Conservation (phyloP, 2,888 invertebrate species). For the Aleiodes testaceus region DNA sequence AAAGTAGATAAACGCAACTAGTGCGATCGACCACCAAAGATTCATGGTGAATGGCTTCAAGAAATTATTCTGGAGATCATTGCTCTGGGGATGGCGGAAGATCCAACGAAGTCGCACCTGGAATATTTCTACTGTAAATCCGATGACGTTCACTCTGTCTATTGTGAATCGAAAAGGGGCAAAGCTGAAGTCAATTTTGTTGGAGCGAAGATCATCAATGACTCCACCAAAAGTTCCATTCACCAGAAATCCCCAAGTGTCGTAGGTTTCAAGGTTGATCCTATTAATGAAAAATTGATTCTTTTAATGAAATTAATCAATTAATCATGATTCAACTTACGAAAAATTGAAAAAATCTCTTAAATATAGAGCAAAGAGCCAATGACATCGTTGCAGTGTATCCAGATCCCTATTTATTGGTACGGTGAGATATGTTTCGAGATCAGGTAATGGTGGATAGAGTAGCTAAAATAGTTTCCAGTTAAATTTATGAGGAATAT, state of each 20-base stretch:
- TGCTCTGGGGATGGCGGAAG: slow-evolving; percentile 80
- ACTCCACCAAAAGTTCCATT: slow-evolving; percentile 63
- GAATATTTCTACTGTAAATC: slow-evolving; percentile 78
- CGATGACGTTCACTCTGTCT: slow-evolving; percentile 76
- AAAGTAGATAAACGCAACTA: slow-evolving; percentile 59
- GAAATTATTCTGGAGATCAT: slow-evolving; percentile 78
- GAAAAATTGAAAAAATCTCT: slow-evolving; percentile 50
- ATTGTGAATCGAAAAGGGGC: slow-evolving; percentile 78
- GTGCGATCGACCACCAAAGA: slow-evolving; percentile 76
- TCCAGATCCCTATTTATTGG: slow-evolving; percentile 51
- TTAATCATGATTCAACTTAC: slow-evolving; percentile 41
- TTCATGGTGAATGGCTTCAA: slow-evolving; percentile 76
- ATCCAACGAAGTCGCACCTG: slow-evolving; percentile 79
- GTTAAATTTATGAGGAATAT: too few species aligned
- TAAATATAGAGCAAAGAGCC: slow-evolving; percentile 45
- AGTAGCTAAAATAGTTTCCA: slow-evolving; percentile 39
- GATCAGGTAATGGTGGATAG: slow-evolving; percentile 46
- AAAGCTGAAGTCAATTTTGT: slow-evolving; percentile 78
- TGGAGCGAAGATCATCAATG: slow-evolving; percentile 60
- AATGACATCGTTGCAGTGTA: slow-evolving; percentile 51
- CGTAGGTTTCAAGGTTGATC: slow-evolving; percentile 55
- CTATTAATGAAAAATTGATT: slow-evolving; percentile 46
- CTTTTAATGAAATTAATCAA: background rate
- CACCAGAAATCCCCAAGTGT: slow-evolving; percentile 62
- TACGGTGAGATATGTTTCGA: slow-evolving; percentile 47